Percentiles rank a stretch among this genome's conserved stretches.
Evolutionary conservation across 2,888 invertebrate species (phyloP).

Genomic region (Protophormia terraenovae): DNA sequence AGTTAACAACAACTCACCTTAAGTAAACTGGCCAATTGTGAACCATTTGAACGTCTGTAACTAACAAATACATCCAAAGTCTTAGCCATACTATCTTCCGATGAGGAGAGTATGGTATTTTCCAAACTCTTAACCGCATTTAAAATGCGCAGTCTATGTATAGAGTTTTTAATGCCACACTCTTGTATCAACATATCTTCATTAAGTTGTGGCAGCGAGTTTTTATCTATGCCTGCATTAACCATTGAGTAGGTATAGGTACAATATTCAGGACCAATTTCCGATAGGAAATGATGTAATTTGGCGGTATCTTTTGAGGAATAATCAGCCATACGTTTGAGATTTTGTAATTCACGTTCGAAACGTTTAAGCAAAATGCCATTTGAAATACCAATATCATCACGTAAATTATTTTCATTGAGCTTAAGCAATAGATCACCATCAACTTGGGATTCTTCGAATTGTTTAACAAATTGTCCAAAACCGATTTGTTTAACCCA

Average conservation of each 20-base stretch:
- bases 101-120: slow-evolving; percentile 85
- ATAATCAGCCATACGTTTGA: slow-evolving; percentile 98
- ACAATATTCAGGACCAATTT: slow-evolving; percentile 93
- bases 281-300: slow-evolving; percentile 91
- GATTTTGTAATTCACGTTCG: slow-evolving; percentile 93
- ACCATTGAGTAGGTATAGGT: slow-evolving; percentile 98
- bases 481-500: slow-evolving; percentile 99
- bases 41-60: slow-evolving; percentile 98
- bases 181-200: slow-evolving; percentile 96
- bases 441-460: slow-evolving; percentile 96
- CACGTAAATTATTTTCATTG: slow-evolving; percentile 94
- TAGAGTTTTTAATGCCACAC: slow-evolving; percentile 96
- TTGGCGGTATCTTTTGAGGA: slow-evolving; percentile 96
- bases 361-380: slow-evolving; percentile 96
- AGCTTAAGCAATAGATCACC: slow-evolving; percentile 96
- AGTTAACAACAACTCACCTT: slow-evolving; percentile 82
- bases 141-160: slow-evolving; percentile 94
- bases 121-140: slow-evolving; percentile 88
- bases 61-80: slow-evolving; percentile 98
- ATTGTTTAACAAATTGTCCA: slow-evolving; percentile 90
- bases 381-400: slow-evolving; percentile 96
- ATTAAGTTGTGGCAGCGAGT: slow-evolving; percentile 90
- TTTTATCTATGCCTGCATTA: slow-evolving; percentile 96
- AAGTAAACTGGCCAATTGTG: slow-evolving; percentile 95
- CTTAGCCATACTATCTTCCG: slow-evolving; percentile 91